Evolutionary conservation across 2,888 invertebrate species (phyloP).

Genomic region (Callyntrura sp.): DNA sequence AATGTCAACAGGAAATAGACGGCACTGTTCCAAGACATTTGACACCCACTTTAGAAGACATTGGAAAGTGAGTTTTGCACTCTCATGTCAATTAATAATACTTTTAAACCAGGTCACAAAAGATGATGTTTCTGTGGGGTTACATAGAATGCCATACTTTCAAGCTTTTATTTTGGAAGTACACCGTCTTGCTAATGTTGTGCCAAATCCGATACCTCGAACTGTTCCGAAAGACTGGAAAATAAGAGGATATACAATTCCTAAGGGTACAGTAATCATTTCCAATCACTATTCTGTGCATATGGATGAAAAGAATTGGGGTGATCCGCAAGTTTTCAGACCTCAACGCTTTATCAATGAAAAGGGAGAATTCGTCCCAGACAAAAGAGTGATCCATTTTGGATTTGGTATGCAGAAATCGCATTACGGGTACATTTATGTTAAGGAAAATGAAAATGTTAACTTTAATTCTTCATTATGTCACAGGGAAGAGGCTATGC

Average conservation of each 20-base stretch:
- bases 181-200: conserved; percentile 72
- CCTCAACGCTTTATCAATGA: conserved; percentile 77
- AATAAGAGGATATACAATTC: conserved; percentile 75
- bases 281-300: conserved; percentile 76
- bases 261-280: conserved; percentile 65
- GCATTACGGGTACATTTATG: not conserved
- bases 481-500: conserved; percentile 74
- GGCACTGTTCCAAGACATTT: conserved; percentile 43
- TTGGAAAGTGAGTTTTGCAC: conserved; percentile 56
- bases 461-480: not conserved
- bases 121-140: too few relatives aligned
- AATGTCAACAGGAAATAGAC: conserved; percentile 64
- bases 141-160: conserved; percentile 76
- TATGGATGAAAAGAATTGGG: conserved; percentile 71
- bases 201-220: conserved; percentile 77
- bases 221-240: conserved; percentile 66
- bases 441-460: not conserved
- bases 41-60: conserved; percentile 70
- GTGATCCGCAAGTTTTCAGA: conserved; percentile 70
- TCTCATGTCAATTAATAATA: not conserved
- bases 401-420: conserved; percentile 68
- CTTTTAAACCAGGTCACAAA: too few relatives aligned
- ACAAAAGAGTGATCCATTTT: conserved; percentile 76
- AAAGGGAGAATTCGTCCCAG: conserved; percentile 74
- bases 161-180: conserved; percentile 78